A percentile compares a stretch with the other conserved stretches of the same genome.
phyloP scores from a whole-genome alignment of 2,113 vertebrate genomes.

The Nerophis ophidion region DNA sequence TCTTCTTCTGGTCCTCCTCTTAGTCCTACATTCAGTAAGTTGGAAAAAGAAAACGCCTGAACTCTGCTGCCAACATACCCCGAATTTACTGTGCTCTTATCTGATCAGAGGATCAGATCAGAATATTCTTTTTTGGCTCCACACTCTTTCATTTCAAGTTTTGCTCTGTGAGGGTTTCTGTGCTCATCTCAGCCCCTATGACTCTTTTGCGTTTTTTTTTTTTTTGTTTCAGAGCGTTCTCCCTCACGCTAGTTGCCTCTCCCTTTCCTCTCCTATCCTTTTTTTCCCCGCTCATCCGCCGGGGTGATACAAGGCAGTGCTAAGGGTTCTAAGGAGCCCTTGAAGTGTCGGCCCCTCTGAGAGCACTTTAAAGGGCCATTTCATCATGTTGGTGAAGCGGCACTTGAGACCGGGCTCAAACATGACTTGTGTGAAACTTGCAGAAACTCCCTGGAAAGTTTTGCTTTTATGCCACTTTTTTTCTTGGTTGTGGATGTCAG shows the following conservation, averaged over 20 bases:
- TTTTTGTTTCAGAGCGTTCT: conserved; percentile 53
- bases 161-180: conserved; percentile 45
- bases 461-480: conserved; percentile 18
- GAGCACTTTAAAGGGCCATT: conserved; percentile 72
- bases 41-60: conserved; percentile 64
- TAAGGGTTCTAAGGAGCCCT: conserved; percentile 72
- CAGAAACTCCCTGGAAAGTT: conserved; percentile 66
- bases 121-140: conserved; percentile 43
- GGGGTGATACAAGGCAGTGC: conserved; percentile 64
- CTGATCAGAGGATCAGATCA: conserved; percentile 64
- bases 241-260: conserved; percentile 47
- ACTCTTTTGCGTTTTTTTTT: conserved; percentile 54
- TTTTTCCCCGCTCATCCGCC: conserved; percentile 52
- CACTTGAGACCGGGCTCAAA: conserved; percentile 59
- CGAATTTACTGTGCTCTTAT: conserved; percentile 64
- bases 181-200: conserved; percentile 45
- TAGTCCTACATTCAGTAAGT: conserved; percentile 71
- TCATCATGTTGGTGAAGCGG: conserved; percentile 66
- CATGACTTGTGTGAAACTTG: conserved; percentile 65
- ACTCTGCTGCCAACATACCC: conserved; percentile 56
- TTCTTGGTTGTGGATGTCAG: background rate
- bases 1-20: conserved; percentile 69
- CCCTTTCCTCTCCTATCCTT: conserved; percentile 50
- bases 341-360: conserved; percentile 70
- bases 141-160: conserved; percentile 63